Evolutionary conservation across 2,113 vertebrate species (phyloP).

Genomic region (Aptenodytes patagonicus): DNA sequence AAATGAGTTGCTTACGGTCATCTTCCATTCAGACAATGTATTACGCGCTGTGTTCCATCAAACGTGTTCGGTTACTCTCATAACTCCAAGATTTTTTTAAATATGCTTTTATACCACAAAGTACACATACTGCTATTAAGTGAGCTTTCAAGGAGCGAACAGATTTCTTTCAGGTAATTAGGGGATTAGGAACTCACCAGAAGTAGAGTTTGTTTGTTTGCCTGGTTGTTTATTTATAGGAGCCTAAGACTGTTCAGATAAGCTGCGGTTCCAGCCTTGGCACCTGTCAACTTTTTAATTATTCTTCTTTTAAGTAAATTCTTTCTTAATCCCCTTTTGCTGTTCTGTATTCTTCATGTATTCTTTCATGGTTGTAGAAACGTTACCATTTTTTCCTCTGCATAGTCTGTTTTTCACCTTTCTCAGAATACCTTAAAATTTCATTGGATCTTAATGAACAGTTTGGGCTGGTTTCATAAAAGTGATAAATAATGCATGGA

Average conservation of each 20-base stretch:
- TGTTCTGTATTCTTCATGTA: background rate
- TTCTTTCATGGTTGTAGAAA: background rate
- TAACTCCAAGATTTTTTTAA: background rate
- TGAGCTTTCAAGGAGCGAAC: background rate
- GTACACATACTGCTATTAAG: background rate
- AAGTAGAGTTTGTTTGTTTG: background rate
- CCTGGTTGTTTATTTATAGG: background rate
- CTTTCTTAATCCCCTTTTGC: background rate
- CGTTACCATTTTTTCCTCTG: background rate
- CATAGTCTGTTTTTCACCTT: background rate
- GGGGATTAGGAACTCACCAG: background rate
- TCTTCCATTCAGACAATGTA: background rate
- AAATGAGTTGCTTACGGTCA: background rate
- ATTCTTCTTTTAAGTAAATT: background rate
- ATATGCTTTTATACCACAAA: background rate
- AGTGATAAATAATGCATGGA: background rate
- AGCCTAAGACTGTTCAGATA: background rate
- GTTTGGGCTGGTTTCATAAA: background rate
- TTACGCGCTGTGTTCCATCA: background rate
- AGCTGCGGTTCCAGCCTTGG: background rate
- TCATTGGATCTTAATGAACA: background rate
- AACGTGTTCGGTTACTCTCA: rapidly evolving
- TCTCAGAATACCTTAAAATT: background rate
- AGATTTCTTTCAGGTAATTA: background rate
- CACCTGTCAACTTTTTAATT: background rate